Percentiles rank a stretch among this genome's conserved stretches.
phyloP scores from a whole-genome alignment of 2,113 vertebrate genomes.

The Abramis brama region DNA sequence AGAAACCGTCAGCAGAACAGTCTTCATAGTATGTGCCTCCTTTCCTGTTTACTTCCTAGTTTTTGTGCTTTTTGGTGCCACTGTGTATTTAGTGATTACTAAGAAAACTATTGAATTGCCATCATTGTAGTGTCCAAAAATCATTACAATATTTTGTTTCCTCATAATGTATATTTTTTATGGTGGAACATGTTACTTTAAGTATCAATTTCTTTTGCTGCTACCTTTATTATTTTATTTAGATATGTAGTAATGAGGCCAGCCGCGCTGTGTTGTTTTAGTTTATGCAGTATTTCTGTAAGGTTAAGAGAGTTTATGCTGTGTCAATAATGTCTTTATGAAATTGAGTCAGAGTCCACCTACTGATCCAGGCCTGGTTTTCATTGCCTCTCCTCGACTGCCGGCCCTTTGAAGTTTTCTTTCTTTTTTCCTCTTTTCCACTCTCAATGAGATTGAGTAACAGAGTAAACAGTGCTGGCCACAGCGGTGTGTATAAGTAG shows the following conservation, averaged over 20 bases:
- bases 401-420: slow-evolving; percentile 39
- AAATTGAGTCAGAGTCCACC: slow-evolving; percentile 19
- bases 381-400: neutral
- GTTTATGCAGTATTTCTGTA: slow-evolving; percentile 29
- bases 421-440: slow-evolving; percentile 28
- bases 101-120: neutral
- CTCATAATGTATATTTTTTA: neutral
- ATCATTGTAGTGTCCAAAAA: neutral
- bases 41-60: neutral
- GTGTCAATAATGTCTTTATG: slow-evolving; percentile 33
- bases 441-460: slow-evolving; percentile 49
- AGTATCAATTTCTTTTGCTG: neutral
- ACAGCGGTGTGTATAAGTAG: slow-evolving; percentile 43
- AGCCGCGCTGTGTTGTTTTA: slow-evolving; percentile 22
- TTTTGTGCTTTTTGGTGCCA: neutral
- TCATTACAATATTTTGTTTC: neutral
- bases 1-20: slow-evolving; percentile 89
- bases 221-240: slow-evolving; percentile 13
- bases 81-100: neutral
- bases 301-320: slow-evolving; percentile 37
- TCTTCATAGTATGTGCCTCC: slow-evolving; percentile 86
- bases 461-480: slow-evolving; percentile 42
- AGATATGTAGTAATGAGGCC: slow-evolving; percentile 12
- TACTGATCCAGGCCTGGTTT: slow-evolving; percentile 24
- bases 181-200: neutral